These are phyloP conservation scores for Drosophila falleni DNA, from an alignment of 2,888 invertebrate genomes.

Conservation along the genomic window DNA sequence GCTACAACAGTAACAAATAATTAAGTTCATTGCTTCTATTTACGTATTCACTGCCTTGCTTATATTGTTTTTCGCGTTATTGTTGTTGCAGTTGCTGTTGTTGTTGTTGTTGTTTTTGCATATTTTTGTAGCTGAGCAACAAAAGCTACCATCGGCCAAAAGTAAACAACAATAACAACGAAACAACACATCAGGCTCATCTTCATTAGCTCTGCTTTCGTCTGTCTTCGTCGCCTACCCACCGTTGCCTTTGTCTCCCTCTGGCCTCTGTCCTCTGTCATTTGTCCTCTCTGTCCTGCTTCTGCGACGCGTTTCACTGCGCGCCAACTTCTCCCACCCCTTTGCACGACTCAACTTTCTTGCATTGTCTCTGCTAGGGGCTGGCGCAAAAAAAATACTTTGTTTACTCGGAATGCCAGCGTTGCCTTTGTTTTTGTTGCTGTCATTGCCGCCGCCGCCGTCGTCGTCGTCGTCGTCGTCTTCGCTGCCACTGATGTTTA, in stretches of 20 bases:
- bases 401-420: conserved; percentile 80
- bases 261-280: conserved; percentile 10
- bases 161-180: conserved; percentile 62
- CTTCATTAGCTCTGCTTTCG: conserved; percentile 77
- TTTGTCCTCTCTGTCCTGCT: background rate
- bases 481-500: conserved; percentile 70
- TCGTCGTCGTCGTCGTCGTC: conserved; percentile 5
- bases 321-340: conserved; percentile 15
- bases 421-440: conserved; percentile 70
- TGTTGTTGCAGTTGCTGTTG: conserved; percentile 16
- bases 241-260: conserved; percentile 19
- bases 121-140: conserved; percentile 72
- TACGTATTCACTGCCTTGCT: conserved; percentile 72
- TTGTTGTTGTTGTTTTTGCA: conserved; percentile 52
- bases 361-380: conserved; percentile 75
- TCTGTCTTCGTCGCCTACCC: conserved; percentile 29
- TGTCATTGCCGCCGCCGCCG: conserved; percentile 19
- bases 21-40: conserved; percentile 83
- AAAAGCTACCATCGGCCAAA: conserved; percentile 71
- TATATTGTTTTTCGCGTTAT: conserved; percentile 26
- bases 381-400: conserved; percentile 62
- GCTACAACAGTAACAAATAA: conserved; percentile 73
- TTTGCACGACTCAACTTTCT: conserved; percentile 66
- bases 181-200: conserved; percentile 73
- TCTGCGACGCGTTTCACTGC: conserved; percentile 1